Evolutionary conservation across 2,888 invertebrate species (phyloP), one percentile per base, ranked within the genome.

Genomic region (Eristalis pertinax): DNA sequence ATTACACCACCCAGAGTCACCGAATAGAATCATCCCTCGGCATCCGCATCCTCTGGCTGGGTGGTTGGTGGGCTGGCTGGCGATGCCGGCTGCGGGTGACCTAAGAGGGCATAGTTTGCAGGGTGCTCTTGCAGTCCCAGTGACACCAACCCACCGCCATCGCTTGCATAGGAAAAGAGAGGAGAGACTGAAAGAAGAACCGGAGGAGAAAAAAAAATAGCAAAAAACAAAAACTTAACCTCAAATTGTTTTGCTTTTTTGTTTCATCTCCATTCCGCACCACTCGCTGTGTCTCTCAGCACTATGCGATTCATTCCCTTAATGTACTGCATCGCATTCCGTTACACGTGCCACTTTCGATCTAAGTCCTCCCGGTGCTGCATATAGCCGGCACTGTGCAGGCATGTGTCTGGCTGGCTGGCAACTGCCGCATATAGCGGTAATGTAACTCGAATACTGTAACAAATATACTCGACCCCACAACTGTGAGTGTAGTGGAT

Each of bases 281-380:
- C 56, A 35, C 11, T 62, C 43, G 41, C n/a, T 19, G 32, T 41
- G 13, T 41, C 64, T 65, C 70, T 35, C 77, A n/a, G 43, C 43
- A 62, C 62, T 75, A 63, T 83, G 76, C 79, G 62, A 83, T 80
- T 83, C 79, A 87, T 87, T 84, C 87, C 83, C 84, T 84, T 87
- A 87, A 87, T 87, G 87, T 80, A 87, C 84, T 83, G 87, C 79
- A 87, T 84, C 67, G 87, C 50, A 87, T 84, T 87, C 79, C 76
- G 84, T 87, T 87, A 87, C 87, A 87, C 87, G 87, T 87, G 87
- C 84, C 84, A 84, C 64, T 87, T 79, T 35, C 83, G 72, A 65
- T 60, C 32, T 41, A 38, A 22, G 22, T 29, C 64, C 43, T 32
- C 58, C 56, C 26, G 32, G 19, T 65, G 64, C n/a, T 35, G 22